A percentile compares a stretch with the other conserved stretches of the same genome.
Conservation (phyloP, 2,113 vertebrate genomes). For the Mungos mungo region DNA sequence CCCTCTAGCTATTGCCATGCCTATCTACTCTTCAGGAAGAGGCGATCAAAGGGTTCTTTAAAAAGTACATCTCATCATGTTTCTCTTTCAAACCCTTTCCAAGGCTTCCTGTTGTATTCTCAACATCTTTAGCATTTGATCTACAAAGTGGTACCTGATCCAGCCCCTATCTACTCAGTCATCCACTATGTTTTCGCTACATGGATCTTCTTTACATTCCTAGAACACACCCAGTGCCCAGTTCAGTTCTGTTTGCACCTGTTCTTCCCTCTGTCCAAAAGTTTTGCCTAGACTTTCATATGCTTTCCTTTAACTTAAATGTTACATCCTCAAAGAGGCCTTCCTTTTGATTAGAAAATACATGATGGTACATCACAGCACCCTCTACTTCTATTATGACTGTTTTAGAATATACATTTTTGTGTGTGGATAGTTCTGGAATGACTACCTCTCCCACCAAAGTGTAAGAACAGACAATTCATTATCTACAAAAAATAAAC, state of each 20-base stretch:
- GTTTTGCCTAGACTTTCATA: not conserved
- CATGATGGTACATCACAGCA: conserved; percentile 19
- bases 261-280: not conserved
- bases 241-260: not conserved
- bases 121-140: conserved; percentile 1
- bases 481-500: not conserved
- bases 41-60: not conserved
- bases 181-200: not conserved
- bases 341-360: not conserved
- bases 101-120: not conserved
- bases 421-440: not conserved
- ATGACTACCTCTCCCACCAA: not conserved
- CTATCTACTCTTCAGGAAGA: not conserved
- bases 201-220: not conserved
- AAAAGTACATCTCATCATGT: not conserved
- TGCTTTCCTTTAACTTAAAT: not conserved
- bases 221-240: not conserved
- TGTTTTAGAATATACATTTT: not conserved
- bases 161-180: not conserved
- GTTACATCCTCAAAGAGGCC: not conserved
- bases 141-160: not conserved
- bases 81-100: conserved; percentile 1
- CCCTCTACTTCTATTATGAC: not conserved
- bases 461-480: not conserved
- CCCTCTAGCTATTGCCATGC: not conserved